phyloP scores from a whole-genome alignment of 1,140 invertebrate species.

The Euwallacea fornicatus region DNA sequence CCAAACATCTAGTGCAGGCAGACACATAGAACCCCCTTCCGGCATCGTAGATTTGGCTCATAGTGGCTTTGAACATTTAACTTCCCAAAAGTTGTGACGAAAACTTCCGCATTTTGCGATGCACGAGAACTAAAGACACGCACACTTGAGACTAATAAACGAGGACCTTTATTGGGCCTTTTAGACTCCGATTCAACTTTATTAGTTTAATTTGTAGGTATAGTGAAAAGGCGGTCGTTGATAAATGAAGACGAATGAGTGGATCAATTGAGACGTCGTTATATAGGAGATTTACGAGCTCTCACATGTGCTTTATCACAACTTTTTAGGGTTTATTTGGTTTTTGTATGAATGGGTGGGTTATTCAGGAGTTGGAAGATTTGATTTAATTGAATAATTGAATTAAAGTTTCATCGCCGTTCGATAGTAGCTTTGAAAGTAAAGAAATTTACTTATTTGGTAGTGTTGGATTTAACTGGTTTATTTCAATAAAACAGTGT shows the following conservation, averaged over 20 bases:
- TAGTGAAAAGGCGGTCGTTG: constrained; percentile 19
- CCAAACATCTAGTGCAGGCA: constrained; percentile 8
- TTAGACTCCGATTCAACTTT: constrained; percentile 21
- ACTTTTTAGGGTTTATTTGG: too few species aligned
- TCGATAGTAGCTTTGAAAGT: too few species aligned
- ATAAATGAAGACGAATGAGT: constrained; percentile 22
- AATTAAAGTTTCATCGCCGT: too few species aligned
- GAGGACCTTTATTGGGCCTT: constrained; percentile 1
- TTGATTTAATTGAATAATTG: too few species aligned
- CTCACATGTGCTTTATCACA: too few species aligned
- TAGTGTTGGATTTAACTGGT: too few species aligned
- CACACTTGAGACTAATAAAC: constrained; percentile 20
- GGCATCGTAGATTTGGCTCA: constrained; percentile 19
- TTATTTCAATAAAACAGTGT: too few species aligned
- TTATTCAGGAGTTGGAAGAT: too few species aligned
- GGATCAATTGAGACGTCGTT: constrained; percentile 9
- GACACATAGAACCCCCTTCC: constrained; percentile 24
- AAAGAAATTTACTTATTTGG: too few species aligned
- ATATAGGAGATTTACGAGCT: background rate
- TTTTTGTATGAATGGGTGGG: too few species aligned
- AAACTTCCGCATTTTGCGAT: constrained; percentile 14
- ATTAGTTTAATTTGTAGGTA: constrained; percentile 32
- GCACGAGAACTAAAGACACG: background rate
- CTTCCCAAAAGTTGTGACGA: background rate
- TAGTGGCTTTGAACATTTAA: constrained; percentile 8